Percentiles rank a stretch among this genome's conserved stretches.
Evolutionary conservation across 2,113 vertebrate genomes (phyloP).

Genomic region (Cercocebus atys): DNA sequence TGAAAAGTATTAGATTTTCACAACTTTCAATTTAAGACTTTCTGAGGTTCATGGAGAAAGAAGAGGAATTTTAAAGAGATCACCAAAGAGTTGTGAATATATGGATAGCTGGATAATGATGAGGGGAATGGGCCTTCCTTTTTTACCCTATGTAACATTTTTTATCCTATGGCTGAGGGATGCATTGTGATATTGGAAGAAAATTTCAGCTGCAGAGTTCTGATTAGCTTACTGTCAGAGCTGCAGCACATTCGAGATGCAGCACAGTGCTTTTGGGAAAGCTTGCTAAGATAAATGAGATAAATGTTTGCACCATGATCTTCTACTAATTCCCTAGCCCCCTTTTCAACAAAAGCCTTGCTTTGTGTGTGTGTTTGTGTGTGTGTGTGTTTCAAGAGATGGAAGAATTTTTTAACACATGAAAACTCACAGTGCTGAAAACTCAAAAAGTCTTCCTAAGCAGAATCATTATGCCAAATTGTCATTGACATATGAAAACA

Average conservation of each 20-base stretch:
- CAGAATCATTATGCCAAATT: constrained; percentile 28
- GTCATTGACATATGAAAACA: constrained; percentile 41
- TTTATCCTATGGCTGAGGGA: neutral
- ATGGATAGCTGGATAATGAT: neutral
- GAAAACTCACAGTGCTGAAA: constrained; percentile 51
- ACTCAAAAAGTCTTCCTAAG: constrained; percentile 43
- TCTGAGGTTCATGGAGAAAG: neutral
- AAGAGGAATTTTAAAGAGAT: neutral
- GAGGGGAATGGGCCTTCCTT: neutral
- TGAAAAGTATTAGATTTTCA: neutral
- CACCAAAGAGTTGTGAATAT: neutral
- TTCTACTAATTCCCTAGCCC: neutral
- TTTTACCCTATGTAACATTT: neutral
- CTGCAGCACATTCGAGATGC: neutral
- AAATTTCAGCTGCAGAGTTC: neutral
- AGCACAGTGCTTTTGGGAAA: neutral
- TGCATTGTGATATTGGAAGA: neutral
- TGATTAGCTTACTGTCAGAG: neutral
- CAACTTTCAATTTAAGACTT: neutral
- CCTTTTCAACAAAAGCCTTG: neutral
- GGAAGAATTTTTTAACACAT: constrained; percentile 41
- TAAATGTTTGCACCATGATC: neutral
- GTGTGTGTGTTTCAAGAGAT: neutral
- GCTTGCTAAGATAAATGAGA: neutral
- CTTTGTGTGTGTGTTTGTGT: neutral